Conservation (phyloP, 2,113 vertebrate genomes). For the Heloderma charlesbogerti region DNA sequence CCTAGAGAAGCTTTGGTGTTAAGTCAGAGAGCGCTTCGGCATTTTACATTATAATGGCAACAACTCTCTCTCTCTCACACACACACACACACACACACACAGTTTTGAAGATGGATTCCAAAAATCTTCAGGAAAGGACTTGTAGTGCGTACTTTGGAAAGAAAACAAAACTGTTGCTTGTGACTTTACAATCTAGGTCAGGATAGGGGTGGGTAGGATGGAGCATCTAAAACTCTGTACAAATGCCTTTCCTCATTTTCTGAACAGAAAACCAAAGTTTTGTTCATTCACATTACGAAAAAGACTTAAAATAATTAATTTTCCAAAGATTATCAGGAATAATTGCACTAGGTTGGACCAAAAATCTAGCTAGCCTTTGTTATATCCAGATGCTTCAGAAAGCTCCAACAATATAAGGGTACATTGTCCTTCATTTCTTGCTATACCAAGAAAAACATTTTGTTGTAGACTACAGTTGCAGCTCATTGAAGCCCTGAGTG, state of each 20-base stretch:
- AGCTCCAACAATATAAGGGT: too few species aligned
- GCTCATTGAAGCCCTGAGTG: too few species aligned
- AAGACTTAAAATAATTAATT: not conserved
- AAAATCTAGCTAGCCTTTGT: not conserved
- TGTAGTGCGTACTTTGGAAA: not conserved
- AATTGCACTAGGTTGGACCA: not conserved
- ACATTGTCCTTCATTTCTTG: too few species aligned
- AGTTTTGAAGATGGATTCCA: not conserved
- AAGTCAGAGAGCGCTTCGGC: not conserved
- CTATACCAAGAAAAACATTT: too few species aligned
- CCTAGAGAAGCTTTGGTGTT: not conserved
- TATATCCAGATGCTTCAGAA: too few species aligned
- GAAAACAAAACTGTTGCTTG: not conserved
- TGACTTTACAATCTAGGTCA: not conserved
- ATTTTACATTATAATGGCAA: not conserved
- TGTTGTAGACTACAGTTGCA: too few species aligned
- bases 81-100: too few species aligned
- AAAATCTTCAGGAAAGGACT: not conserved
- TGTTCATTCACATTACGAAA: not conserved
- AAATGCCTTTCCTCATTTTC: not conserved
- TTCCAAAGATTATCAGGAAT: not conserved
- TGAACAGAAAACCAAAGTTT: not conserved
- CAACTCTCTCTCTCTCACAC: too few species aligned
- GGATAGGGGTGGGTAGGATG: not conserved
- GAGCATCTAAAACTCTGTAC: not conserved